Evolutionary conservation across 1,140 invertebrate species (phyloP).

Genomic region (Ceratina japonica): DNA sequence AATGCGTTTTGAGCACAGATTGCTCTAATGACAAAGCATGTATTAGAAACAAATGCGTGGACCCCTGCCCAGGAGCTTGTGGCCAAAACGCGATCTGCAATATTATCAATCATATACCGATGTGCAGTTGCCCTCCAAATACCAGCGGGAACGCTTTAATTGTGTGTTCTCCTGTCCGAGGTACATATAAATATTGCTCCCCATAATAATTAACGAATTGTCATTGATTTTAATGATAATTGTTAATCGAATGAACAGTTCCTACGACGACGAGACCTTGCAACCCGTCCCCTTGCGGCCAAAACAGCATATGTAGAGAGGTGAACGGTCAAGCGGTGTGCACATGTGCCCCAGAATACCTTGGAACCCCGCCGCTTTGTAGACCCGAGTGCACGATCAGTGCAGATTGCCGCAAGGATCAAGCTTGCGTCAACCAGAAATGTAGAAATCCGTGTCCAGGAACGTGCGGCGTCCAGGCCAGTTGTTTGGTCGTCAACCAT

Average conservation of each 20-base stretch:
- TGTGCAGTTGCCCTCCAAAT: conserved; percentile 83
- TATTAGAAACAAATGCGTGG: conserved; percentile 88
- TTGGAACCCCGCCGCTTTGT: conserved; percentile 85
- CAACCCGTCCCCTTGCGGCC: conserved; percentile 81
- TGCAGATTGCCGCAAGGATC: conserved; percentile 82
- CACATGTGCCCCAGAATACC: conserved; percentile 83
- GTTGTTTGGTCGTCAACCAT: conserved; percentile 83
- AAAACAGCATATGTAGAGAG: conserved; percentile 83
- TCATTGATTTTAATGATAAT: not conserved
- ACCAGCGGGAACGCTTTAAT: conserved; percentile 85
- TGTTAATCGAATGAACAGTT: not conserved
- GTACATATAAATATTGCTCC: conserved; percentile 63
- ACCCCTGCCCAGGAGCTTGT: conserved; percentile 88
- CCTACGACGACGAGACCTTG: conserved; percentile 61
- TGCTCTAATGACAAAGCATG: conserved; percentile 90
- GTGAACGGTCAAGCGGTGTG: conserved; percentile 84
- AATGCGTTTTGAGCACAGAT: conserved; percentile 90
- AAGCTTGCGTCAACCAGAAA: conserved; percentile 85
- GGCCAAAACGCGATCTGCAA: conserved; percentile 85
- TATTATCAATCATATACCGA: conserved; percentile 85
- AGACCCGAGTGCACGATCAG: conserved; percentile 85
- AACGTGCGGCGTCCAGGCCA: conserved; percentile 84
- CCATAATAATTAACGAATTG: conserved; percentile 73
- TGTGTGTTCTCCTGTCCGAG: conserved; percentile 78
- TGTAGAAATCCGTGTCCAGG: conserved; percentile 85